Evolutionary conservation across 2,113 vertebrate species (phyloP).

Genomic region (Cinclus mexicanus): DNA sequence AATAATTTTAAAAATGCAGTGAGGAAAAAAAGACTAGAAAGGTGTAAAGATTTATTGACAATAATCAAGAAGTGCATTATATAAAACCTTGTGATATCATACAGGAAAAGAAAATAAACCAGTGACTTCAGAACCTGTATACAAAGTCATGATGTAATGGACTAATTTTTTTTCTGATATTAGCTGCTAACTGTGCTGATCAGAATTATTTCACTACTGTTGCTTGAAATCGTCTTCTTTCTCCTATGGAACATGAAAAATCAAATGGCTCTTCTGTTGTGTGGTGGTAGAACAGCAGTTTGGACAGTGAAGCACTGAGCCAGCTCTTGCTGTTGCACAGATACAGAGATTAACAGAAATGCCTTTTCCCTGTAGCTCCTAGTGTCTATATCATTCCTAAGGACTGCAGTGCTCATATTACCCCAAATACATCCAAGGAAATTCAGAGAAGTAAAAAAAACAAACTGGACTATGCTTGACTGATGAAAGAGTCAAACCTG

Average conservation of each 20-base stretch:
- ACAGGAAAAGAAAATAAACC: not conserved
- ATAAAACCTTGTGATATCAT: not conserved
- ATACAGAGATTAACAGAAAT: not conserved
- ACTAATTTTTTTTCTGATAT: not conserved
- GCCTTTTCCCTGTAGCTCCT: not conserved
- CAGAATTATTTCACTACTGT: not conserved
- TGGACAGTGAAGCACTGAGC: not conserved
- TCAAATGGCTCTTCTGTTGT: not conserved
- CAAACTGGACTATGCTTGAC: not conserved
- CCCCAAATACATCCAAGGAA: not conserved
- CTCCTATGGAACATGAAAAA: not conserved
- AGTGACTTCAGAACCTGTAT: not conserved
- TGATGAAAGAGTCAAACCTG: not conserved
- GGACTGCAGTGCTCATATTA: not conserved
- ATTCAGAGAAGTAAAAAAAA: not conserved
- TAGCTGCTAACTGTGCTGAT: not conserved
- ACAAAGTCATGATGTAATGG: not conserved
- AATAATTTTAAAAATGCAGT: not conserved
- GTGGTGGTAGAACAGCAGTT: not conserved
- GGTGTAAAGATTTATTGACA: not conserved
- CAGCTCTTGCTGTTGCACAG: not conserved
- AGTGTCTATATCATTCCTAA: not conserved
- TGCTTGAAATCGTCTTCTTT: not conserved
- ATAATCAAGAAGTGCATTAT: not conserved
- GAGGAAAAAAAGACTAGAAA: not conserved